A percentile compares a stretch with the other conserved stretches of the same genome.
These are phyloP conservation scores for Heliornis fulica DNA, from an alignment of 2,113 vertebrate species.

Conservation along the genomic window DNA sequence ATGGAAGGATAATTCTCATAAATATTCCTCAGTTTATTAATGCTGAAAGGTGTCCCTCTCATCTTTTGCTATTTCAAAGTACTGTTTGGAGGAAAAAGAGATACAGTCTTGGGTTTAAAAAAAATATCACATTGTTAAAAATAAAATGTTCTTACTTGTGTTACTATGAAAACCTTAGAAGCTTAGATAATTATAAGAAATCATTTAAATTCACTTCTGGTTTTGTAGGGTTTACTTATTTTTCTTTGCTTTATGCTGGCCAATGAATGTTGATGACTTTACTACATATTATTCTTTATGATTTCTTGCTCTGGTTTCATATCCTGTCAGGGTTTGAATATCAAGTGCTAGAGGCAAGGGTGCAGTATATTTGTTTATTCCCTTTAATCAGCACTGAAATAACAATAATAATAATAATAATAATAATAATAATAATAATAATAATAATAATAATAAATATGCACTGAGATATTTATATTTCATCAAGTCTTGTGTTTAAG, in stretches of 20 bases:
- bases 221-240: background rate
- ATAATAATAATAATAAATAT: background rate
- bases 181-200: background rate
- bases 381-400: background rate
- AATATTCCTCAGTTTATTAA: constrained; percentile 63
- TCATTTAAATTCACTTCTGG: background rate
- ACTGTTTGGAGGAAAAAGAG: background rate
- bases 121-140: background rate
- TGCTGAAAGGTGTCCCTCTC: constrained; percentile 37
- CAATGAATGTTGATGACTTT: background rate
- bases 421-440: background rate
- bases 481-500: background rate
- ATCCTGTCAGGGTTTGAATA: background rate
- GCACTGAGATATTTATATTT: background rate
- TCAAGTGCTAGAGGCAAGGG: background rate
- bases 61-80: constrained; percentile 34
- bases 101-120: background rate
- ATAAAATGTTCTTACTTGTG: background rate
- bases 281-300: background rate
- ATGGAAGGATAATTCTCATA: constrained; percentile 51
- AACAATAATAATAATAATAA: background rate
- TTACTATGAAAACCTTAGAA: background rate
- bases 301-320: background rate
- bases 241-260: background rate
- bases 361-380: background rate